A percentile compares a stretch with the other conserved stretches of the same genome.
These are phyloP conservation scores for Fundulus diaphanus DNA, from an alignment of 2,797 vertebrate genomes.

Conservation along the genomic window DNA sequence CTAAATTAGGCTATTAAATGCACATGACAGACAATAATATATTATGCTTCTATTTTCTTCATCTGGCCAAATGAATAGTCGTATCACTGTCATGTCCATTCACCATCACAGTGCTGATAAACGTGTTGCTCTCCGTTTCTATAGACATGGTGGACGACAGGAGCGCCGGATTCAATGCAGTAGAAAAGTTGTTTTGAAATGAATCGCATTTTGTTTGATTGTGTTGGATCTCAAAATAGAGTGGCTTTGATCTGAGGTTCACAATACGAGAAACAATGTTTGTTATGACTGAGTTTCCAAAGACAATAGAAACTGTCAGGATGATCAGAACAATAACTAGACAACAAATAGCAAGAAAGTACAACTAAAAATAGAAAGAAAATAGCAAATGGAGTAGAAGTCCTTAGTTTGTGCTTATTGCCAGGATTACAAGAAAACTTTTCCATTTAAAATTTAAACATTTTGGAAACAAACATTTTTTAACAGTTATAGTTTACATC, in stretches of 20 bases:
- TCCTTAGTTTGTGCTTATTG: background rate
- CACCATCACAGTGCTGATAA: conserved; percentile 31
- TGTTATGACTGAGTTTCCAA: background rate
- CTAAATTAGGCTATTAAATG: conserved; percentile 17
- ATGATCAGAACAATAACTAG: background rate
- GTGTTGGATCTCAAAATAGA: conserved; percentile 58
- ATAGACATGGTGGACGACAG: conserved; percentile 29
- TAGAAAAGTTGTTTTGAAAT: conserved; percentile 68
- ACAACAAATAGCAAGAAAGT: background rate
- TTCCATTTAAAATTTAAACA: too few relatives aligned
- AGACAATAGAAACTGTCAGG: background rate
- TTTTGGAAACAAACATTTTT: background rate
- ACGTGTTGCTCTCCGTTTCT: conserved; percentile 33
- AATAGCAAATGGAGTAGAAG: background rate
- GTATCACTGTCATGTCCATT: conserved; percentile 52
- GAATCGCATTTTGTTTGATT: conserved; percentile 39
- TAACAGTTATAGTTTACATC: background rate
- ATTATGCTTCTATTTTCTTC: conserved; percentile 42
- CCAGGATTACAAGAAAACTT: background rate
- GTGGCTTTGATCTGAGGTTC: conserved; percentile 35
- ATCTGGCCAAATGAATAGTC: conserved; percentile 54
- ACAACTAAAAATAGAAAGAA: background rate
- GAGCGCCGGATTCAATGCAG: conserved; percentile 43
- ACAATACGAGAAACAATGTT: conserved; percentile 22
- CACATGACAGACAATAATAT: conserved; percentile 33